Conservation (phyloP, 2,888 invertebrate genomes). For the Lutraria lutraria region DNA sequence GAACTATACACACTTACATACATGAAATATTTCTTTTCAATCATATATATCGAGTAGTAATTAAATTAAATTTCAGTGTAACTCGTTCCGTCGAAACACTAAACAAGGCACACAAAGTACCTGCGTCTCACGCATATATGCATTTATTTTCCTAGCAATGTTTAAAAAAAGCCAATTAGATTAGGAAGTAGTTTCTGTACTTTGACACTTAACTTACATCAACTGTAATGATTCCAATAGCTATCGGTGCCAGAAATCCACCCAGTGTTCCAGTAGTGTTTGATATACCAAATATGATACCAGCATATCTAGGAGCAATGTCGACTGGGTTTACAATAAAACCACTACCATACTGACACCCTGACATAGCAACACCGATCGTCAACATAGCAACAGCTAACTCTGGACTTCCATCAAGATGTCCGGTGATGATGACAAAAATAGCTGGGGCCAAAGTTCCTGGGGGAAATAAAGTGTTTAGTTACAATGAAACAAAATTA, state of each 20-base stretch:
- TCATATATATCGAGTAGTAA: too few species aligned
- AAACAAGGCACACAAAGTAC: too few species aligned
- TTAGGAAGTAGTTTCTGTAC: too few species aligned
- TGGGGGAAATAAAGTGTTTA: constrained; percentile 43
- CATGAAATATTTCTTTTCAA: too few species aligned
- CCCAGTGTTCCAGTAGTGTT: constrained; percentile 82
- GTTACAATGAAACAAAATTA: too few species aligned
- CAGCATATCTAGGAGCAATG: constrained; percentile 83
- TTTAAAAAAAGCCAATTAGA: too few species aligned
- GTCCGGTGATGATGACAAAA: constrained; percentile 77
- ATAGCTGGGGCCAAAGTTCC: constrained; percentile 76
- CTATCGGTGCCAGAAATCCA: constrained; percentile 82
- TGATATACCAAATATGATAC: constrained; percentile 81
- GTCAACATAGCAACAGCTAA: constrained; percentile 77
- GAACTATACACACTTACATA: too few species aligned
- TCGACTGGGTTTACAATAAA: constrained; percentile 83
- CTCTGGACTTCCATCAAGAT: constrained; percentile 72
- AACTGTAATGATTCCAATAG: constrained; percentile 79
- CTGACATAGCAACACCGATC: constrained; percentile 78
- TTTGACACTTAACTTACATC: constrained; percentile 64
- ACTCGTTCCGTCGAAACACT: too few species aligned
- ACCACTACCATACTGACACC: constrained; percentile 79
- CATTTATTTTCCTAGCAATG: too few species aligned
- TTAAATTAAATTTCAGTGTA: too few species aligned
- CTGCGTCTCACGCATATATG: too few species aligned